These are phyloP conservation scores for Stictonetta naevosa DNA, from an alignment of 2,113 vertebrate species.

Conservation along the genomic window DNA sequence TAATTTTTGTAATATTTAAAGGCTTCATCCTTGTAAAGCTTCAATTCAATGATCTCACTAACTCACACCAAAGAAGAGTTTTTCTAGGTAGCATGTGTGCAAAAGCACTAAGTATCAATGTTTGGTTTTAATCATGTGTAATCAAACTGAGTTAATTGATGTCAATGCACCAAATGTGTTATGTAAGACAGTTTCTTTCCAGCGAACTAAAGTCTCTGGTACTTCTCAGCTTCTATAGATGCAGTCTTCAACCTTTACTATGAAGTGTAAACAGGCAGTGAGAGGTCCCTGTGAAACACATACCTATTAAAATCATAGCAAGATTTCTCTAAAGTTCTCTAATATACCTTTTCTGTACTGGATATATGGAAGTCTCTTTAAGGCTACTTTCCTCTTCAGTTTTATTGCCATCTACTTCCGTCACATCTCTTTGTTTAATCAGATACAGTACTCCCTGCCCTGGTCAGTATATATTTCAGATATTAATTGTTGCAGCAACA, in stretches of 20 bases:
- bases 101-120: background rate
- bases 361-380: background rate
- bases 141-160: background rate
- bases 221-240: background rate
- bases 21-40: background rate
- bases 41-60: background rate
- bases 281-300: background rate
- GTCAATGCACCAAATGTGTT: background rate
- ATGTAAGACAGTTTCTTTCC: background rate
- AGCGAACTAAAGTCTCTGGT: background rate
- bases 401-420: background rate
- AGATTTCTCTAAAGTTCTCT: background rate
- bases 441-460: background rate
- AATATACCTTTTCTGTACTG: too few species aligned
- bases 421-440: background rate
- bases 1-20: background rate
- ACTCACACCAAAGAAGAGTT: background rate
- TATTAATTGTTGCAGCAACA: background rate
- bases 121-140: background rate
- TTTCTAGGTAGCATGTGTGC: background rate
- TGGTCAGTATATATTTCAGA: too few species aligned
- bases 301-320: background rate
- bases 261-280: background rate
- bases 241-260: rapidly evolving
- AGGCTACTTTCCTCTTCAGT: background rate